Percentiles rank a stretch among this genome's conserved stretches.
phyloP scores from a whole-genome alignment of 2,888 invertebrate species.

The Cenopis cana region DNA sequence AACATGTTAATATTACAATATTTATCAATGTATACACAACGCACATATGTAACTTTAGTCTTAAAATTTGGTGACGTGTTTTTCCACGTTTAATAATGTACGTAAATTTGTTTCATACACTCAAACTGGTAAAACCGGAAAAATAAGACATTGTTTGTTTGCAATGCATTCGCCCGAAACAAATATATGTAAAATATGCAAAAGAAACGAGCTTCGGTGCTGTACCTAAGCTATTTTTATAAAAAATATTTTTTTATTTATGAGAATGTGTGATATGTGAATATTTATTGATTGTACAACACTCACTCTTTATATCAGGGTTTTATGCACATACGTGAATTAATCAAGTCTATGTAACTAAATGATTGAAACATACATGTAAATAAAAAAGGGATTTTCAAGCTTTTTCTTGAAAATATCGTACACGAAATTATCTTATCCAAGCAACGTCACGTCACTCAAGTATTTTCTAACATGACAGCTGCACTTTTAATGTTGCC shows the following conservation, averaged over 20 bases:
- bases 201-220: neutral
- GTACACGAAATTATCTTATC: conserved; percentile 31
- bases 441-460: conserved; percentile 31
- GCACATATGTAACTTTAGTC: neutral
- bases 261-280: neutral
- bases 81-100: neutral
- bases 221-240: neutral
- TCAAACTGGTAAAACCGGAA: neutral
- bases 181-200: neutral
- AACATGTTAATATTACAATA: neutral
- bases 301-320: conserved; percentile 20
- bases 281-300: neutral
- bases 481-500: neutral
- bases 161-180: neutral
- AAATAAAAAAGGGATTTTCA: neutral
- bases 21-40: neutral
- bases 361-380: neutral
- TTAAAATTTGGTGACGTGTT: conserved; percentile 20
- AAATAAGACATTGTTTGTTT: neutral
- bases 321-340: conserved; percentile 13
- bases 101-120: neutral
- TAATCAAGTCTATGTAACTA: neutral
- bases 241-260: neutral
- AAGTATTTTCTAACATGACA: conserved; percentile 33
- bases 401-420: conserved; percentile 22